phyloP scores from a whole-genome alignment of 2,888 invertebrate species.

The Catocala sponsa region DNA sequence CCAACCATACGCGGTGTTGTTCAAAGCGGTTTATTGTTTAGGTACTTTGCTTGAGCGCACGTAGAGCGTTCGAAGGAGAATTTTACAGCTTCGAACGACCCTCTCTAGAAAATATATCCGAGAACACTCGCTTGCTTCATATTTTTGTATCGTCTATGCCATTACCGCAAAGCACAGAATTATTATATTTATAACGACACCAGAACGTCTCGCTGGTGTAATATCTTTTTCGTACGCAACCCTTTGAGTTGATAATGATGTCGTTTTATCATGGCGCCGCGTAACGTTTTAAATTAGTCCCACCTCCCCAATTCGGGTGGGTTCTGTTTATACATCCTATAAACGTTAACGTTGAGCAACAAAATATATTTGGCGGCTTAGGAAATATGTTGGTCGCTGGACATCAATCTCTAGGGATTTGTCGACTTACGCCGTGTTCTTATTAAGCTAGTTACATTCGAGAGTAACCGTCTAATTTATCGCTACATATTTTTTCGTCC shows the following conservation, averaged over 20 bases:
- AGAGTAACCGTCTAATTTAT: slow-evolving; percentile 26
- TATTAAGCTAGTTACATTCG: slow-evolving; percentile 40
- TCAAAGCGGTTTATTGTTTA: slow-evolving; percentile 1
- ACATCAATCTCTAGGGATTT: slow-evolving; percentile 67
- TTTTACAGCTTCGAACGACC: slow-evolving; percentile 5
- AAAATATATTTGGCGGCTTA: slow-evolving; percentile 47
- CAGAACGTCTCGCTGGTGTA: slow-evolving; percentile 48
- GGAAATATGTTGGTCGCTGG: slow-evolving; percentile 43
- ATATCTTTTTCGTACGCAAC: slow-evolving; percentile 55
- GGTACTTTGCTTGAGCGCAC: neutral
- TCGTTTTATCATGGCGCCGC: slow-evolving; percentile 60
- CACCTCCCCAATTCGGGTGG: slow-evolving; percentile 61
- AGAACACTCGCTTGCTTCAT: slow-evolving; percentile 6
- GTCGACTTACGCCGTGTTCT: slow-evolving; percentile 47
- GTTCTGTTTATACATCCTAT: slow-evolving; percentile 62
- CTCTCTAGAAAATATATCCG: slow-evolving; percentile 9
- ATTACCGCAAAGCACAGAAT: slow-evolving; percentile 31
- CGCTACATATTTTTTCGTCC: slow-evolving; percentile 27
- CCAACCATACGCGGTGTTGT: slow-evolving; percentile 1
- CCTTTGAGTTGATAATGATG: slow-evolving; percentile 59
- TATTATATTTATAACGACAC: slow-evolving; percentile 48
- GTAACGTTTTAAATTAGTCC: slow-evolving; percentile 66
- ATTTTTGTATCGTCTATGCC: slow-evolving; percentile 15
- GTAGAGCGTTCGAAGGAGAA: neutral
- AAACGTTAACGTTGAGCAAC: slow-evolving; percentile 60